phyloP scores from a whole-genome alignment of 2,888 invertebrate species.

The Agonopterix arenella region DNA sequence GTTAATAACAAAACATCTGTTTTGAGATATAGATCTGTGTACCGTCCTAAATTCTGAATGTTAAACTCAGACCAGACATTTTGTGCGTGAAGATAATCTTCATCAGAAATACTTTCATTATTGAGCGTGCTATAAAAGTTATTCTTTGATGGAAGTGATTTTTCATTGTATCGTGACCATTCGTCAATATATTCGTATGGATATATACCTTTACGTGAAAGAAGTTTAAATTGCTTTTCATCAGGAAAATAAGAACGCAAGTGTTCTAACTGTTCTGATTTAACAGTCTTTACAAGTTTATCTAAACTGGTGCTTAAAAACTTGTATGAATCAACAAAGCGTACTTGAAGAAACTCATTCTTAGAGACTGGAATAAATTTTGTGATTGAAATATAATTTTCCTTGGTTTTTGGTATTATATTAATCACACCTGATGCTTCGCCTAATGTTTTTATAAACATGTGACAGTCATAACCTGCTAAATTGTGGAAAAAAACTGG shows the following conservation, averaged over 20 bases:
- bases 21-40: too few relatives aligned
- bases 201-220: constrained; percentile 11
- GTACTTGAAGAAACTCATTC: background rate
- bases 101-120: too few relatives aligned
- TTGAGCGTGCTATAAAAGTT: too few relatives aligned
- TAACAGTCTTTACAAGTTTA: constrained; percentile 4
- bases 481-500: constrained; percentile 8
- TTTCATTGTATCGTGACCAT: constrained; percentile 10
- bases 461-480: background rate
- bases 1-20: too few relatives aligned
- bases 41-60: too few relatives aligned
- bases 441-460: background rate
- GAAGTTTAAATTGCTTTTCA: too few relatives aligned
- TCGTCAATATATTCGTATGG: constrained; percentile 17
- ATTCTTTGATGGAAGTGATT: too few relatives aligned
- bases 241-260: too few relatives aligned
- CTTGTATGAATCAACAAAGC: constrained; percentile 9
- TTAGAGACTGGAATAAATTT: constrained; percentile 13
- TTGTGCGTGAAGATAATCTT: too few relatives aligned
- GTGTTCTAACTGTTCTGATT: too few relatives aligned
- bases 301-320: constrained; percentile 1
- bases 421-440: background rate
- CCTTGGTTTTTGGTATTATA: constrained; percentile 20
- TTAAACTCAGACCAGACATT: too few relatives aligned
- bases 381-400: constrained; percentile 28